Percentiles rank a stretch among this genome's conserved stretches.
These are phyloP conservation scores for Marmota flaviventris DNA, from an alignment of 2,113 vertebrate genomes.

Conservation along the genomic window DNA sequence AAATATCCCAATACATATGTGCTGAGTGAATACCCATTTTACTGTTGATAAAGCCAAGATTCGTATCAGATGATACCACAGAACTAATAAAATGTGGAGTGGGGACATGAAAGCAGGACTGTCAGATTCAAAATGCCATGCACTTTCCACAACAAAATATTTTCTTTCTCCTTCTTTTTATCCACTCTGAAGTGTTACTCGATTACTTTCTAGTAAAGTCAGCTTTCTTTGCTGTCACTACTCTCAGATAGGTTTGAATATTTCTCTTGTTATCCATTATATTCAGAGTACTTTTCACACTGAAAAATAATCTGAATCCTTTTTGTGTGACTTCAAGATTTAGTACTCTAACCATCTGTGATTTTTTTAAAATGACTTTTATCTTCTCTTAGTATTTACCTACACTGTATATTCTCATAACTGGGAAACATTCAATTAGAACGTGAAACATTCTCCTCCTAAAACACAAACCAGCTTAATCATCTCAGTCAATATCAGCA, in stretches of 20 bases:
- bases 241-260: background rate
- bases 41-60: background rate
- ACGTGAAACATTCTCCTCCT: background rate
- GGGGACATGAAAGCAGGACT: background rate
- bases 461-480: background rate
- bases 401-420: background rate
- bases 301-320: conserved; percentile 21
- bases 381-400: background rate
- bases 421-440: background rate
- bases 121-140: background rate
- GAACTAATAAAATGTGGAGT: background rate
- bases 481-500: background rate
- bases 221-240: background rate
- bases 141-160: background rate
- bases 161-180: conserved; percentile 13
- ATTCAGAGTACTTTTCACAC: background rate
- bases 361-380: background rate
- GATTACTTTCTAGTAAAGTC: background rate
- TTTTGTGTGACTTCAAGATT: background rate
- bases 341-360: background rate
- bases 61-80: background rate
- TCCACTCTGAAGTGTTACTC: background rate
- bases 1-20: background rate
- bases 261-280: conserved; percentile 5
- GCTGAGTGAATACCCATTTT: background rate